phyloP scores from a whole-genome alignment of 1,140 invertebrate species.

The Procambarus virginalis region DNA sequence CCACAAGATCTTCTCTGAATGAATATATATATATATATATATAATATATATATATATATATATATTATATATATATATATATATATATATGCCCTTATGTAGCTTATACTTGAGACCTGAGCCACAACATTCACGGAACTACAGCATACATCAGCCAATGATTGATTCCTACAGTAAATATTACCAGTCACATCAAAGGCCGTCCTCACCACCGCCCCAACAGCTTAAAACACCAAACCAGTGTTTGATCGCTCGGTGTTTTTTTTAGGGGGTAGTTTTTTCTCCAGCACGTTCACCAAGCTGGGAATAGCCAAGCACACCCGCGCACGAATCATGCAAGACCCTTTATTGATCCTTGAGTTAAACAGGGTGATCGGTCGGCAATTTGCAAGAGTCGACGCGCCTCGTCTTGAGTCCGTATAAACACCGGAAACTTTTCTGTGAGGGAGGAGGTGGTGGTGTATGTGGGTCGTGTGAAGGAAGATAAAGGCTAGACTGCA shows the following conservation, averaged over 20 bases:
- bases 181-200: neutral
- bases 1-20: too few species aligned
- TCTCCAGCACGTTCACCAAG: neutral
- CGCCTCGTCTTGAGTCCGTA: too few species aligned
- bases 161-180: neutral
- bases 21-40: too few species aligned
- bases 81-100: too few species aligned
- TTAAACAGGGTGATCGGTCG: neutral
- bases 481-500: too few species aligned
- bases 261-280: neutral
- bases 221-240: neutral
- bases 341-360: neutral
- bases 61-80: too few species aligned
- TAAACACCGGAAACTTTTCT: too few species aligned
- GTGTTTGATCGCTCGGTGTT: neutral
- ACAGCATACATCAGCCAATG: neutral
- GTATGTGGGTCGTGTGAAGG: too few species aligned
- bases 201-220: neutral
- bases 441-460: neutral
- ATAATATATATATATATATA: too few species aligned
- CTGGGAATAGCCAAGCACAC: neutral
- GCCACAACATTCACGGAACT: too few species aligned
- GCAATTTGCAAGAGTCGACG: neutral
- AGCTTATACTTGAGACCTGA: too few species aligned
- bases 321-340: neutral